Evolutionary conservation across 2,797 vertebrate genomes (phyloP), one percentile per base, ranked within the genome.

Genomic region (Choloepus didactylus): DNA sequence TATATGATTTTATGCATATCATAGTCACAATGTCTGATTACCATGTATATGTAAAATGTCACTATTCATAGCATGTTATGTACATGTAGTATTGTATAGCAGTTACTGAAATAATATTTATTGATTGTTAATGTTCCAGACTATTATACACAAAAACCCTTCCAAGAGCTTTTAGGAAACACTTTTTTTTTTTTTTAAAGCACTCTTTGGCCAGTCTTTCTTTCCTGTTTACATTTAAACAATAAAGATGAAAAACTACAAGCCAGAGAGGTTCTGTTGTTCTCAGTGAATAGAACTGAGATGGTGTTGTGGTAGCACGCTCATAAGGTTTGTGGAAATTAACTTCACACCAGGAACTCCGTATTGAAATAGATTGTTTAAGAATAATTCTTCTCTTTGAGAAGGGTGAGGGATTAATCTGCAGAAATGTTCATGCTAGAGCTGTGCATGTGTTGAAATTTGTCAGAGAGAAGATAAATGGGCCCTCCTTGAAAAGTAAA

Each of bases 381-480:
- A 98, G 98, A 98, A 98, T 98, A 96, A 98, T 97, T 97, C 94
- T 98, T 96, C 92, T 97, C 91, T 98, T 98, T 97, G 96, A 97
- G 97, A 95, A 97, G 95, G 91, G 97, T 97, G 97, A 98, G 97
- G 97, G 96, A 98, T 98, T 98, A 98, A 98, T 98, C 98, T 98
- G 96, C 96, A 98, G 98, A 98, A 98, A 94, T 97, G 94, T 98
- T 98, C 98, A 31, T 97, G 94, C 97, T 97, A 97, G 96, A 72
- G 95, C 97, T 97, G 98, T 97, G 97, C 92, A 96, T 97, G 97
- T 98, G 98, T 96, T 98, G 98, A 98, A 98, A 98, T 98, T 98
- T 98, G 98, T 98, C 98, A 98, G 97, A 95, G 97, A 95, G 97
- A 97, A 98, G 98, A 98, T 98, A 98, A 98, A 98, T 98, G 98